Evolutionary conservation across 53 echinoderm and acorn worm genomes (phyloP), one percentile per base, ranked within the genome.

Genomic region (Crossaster papposus): DNA sequence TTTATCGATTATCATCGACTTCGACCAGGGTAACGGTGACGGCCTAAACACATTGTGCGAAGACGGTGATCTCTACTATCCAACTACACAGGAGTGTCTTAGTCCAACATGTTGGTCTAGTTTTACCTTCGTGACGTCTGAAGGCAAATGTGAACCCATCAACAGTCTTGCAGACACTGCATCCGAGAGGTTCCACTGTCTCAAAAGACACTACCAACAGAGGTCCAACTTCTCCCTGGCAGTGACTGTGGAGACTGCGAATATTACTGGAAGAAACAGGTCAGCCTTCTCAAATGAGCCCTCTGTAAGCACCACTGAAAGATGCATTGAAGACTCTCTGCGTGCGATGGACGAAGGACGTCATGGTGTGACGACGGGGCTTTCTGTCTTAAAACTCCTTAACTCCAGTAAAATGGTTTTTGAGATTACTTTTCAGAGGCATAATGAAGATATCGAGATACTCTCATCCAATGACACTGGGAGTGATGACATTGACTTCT

Each of bases 41-140:
- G 51, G 44, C 44, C 44, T 28, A 31, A 37, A 70, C 12, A 70
- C 38, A 8, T 20, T 23, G 22, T 85, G 85, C 54, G 17, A 24
- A 54, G 54, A 54, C 30, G 85, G 85, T 34, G 54, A 85, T 36
- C 73, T 73, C 31, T 85, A 72, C 54, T 73, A 85, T 32, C 31
- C 74, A 15, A 30, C 30, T 54, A 72, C 32, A 18, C 52, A 74
- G 52, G 31, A 18, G 11, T 85, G 85, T 31, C 85, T 85, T 12
- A 74, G 85, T 70, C 85, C 85, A 31, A 32, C 54, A 10, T 85
- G 85, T 74, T 31, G 23, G 22, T 14, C 13, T 10, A 74, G 74
- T 9, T 72, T 85, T 30, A 34, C 37, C 20, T 85, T 73, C 72
- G 18, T 73, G 26, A 32, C 85, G 11, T 54, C 85, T 2, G 75